A percentile compares a stretch with the other conserved stretches of the same genome.
phyloP scores from a whole-genome alignment of 2,797 vertebrate species.

The Trichosurus vulpecula region DNA sequence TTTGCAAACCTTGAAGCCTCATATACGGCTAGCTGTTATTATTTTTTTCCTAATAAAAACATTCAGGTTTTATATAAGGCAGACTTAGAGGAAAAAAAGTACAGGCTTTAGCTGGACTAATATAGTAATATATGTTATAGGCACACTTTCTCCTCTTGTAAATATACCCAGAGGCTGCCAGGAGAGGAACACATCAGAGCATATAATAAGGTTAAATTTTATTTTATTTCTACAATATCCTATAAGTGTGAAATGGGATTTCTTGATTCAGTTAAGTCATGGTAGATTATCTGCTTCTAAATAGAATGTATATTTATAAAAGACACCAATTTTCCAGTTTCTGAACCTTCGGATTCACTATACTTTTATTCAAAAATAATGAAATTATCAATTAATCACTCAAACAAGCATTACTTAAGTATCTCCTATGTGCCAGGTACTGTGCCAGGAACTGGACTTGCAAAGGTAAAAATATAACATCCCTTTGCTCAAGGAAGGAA shows the following conservation, averaged over 20 bases:
- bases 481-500: not conserved
- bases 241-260: conserved; percentile 36
- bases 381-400: not conserved
- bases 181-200: not conserved
- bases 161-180: conserved; percentile 6
- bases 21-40: not conserved
- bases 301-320: conserved; percentile 40
- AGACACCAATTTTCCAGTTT: not conserved
- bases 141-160: conserved; percentile 4
- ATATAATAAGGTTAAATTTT: conserved; percentile 38
- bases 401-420: not conserved
- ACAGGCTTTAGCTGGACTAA: not conserved
- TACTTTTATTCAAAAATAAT: conserved; percentile 8
- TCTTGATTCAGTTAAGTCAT: conserved; percentile 19
- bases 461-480: not conserved
- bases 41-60: not conserved
- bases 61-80: conserved; percentile 11
- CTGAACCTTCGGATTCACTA: conserved; percentile 8
- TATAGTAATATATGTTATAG: conserved; percentile 21
- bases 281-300: not conserved
- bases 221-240: conserved; percentile 51
- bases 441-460: not conserved
- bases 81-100: conserved; percentile 22
- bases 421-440: not conserved
- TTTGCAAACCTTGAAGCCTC: not conserved